phyloP scores from a whole-genome alignment of 1,140 invertebrate species.

The Scylla paramamosain region DNA sequence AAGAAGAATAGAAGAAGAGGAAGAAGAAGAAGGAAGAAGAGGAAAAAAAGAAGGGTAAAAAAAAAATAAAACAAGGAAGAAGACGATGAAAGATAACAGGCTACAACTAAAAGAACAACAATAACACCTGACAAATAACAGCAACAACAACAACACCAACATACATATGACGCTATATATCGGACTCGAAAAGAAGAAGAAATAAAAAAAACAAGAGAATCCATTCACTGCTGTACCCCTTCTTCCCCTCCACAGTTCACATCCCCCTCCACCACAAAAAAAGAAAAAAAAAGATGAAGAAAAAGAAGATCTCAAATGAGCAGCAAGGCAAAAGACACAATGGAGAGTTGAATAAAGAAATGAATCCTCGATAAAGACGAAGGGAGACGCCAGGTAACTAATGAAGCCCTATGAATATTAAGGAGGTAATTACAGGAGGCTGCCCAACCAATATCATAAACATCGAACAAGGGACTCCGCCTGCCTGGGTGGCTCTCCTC shows the following conservation, averaged over 20 bases:
- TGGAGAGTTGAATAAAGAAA: constrained; percentile 15
- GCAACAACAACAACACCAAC: too few relatives aligned
- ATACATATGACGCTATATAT: too few relatives aligned
- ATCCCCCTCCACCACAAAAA: too few relatives aligned
- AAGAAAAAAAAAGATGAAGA: too few relatives aligned
- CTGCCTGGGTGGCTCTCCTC: neutral
- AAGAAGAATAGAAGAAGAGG: neutral
- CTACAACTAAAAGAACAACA: too few relatives aligned
- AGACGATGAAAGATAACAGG: too few relatives aligned
- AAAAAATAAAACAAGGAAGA: neutral
- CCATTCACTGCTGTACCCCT: too few relatives aligned
- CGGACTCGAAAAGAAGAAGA: too few relatives aligned
- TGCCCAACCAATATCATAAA: neutral
- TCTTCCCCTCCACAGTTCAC: too few relatives aligned
- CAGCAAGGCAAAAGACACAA: neutral
- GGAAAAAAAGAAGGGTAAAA: neutral
- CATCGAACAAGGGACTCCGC: neutral
- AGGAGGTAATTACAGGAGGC: constrained; percentile 1
- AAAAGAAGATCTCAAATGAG: too few relatives aligned
- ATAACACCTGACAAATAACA: too few relatives aligned
- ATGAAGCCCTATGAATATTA: constrained; percentile 24
- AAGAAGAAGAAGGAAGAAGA: neutral
- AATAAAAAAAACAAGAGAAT: too few relatives aligned
- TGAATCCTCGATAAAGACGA: constrained; percentile 13
- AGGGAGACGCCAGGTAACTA: constrained; percentile 10